Evolutionary conservation across 1,140 invertebrate genomes (phyloP).

Genomic region (Pachyrhynchus sulphureomaculatus): DNA sequence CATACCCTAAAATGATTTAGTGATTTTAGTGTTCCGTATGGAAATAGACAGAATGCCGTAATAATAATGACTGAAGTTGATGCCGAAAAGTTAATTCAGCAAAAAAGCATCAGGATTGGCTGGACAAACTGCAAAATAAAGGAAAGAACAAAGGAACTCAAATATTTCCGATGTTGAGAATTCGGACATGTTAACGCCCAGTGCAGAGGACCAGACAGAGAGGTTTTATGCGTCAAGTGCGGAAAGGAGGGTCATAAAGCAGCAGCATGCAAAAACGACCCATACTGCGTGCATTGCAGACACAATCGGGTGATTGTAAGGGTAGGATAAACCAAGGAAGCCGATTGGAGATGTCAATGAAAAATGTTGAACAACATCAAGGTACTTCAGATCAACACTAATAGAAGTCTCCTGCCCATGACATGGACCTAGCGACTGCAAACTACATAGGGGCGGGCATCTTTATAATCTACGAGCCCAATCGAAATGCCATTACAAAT

Average conservation of each 20-base stretch:
- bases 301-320: background rate
- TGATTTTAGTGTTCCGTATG: too few species aligned
- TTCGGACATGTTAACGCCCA: constrained; percentile 1
- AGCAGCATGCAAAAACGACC: constrained; percentile 1
- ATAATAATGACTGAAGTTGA: too few species aligned
- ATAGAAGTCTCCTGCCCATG: too few species aligned
- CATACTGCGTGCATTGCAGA: constrained; percentile 2
- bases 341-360: background rate
- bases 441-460: too few species aligned
- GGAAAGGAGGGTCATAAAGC: constrained; percentile 5
- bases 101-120: background rate
- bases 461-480: too few species aligned
- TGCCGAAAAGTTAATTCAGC: too few species aligned
- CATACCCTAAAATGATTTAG: too few species aligned
- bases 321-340: constrained; percentile 6
- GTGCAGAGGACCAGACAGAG: constrained; percentile 7
- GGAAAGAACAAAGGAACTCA: background rate
- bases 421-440: too few species aligned
- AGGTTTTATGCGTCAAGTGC: constrained; percentile 9
- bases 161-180: constrained; percentile 15
- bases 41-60: too few species aligned
- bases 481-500: too few species aligned
- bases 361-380: background rate
- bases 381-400: background rate
- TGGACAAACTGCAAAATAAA: background rate